Evolutionary conservation across 2,888 invertebrate species (phyloP).

Genomic region (Parapristionchus giblindavisi): DNA sequence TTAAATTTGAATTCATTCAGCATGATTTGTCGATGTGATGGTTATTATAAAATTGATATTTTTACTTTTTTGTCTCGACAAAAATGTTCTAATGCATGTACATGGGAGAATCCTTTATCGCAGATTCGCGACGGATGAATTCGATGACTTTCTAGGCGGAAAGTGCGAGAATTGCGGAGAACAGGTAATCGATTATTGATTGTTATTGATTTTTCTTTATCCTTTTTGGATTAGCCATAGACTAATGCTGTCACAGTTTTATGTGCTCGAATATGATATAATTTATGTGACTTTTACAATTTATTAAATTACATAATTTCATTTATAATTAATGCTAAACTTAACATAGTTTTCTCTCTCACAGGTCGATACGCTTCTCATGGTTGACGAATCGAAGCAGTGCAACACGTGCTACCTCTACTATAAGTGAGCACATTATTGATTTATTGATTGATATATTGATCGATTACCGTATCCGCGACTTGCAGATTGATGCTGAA

Average conservation of each 20-base stretch:
- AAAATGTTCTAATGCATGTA: too few relatives aligned
- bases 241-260: too few relatives aligned
- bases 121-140: too few relatives aligned
- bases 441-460: neutral
- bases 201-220: neutral
- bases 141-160: neutral
- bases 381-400: conserved; percentile 36
- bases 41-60: too few relatives aligned
- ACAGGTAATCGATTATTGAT: neutral
- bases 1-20: too few relatives aligned
- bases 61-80: too few relatives aligned
- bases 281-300: too few relatives aligned
- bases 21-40: too few relatives aligned
- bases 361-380: conserved; percentile 22
- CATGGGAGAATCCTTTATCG: too few relatives aligned
- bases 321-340: neutral
- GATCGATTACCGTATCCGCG: neutral
- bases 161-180: conserved; percentile 33
- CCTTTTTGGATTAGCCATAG: too few relatives aligned
- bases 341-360: too few relatives aligned
- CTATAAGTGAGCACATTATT: conserved; percentile 33
- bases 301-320: neutral
- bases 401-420: conserved; percentile 38
- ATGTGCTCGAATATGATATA: too few relatives aligned
- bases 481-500: conserved; percentile 33